A percentile compares a stretch with the other conserved stretches of the same genome.
phyloP scores from a whole-genome alignment of 1,140 invertebrate species.

The Drosophila bifasciata region DNA sequence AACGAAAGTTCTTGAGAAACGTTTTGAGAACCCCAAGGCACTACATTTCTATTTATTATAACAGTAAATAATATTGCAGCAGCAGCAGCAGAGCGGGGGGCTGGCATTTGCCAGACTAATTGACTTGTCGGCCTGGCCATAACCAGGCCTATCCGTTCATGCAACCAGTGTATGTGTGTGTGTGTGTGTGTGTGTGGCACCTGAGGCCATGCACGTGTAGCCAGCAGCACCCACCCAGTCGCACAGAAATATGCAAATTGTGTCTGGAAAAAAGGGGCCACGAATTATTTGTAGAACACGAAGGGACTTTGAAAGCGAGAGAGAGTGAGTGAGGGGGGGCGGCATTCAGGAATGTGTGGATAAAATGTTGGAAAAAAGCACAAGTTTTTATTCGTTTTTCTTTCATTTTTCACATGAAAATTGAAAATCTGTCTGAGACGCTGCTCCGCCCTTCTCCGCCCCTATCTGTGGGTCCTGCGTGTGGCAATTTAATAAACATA shows the following conservation, averaged over 20 bases:
- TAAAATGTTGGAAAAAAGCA: constrained; percentile 7
- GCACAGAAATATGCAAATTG: constrained; percentile 60
- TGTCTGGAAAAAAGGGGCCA: constrained; percentile 5
- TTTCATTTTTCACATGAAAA: constrained; percentile 8
- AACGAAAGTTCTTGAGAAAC: constrained; percentile 16
- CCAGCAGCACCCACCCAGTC: constrained; percentile 1
- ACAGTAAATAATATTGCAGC: neutral
- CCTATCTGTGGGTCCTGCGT: constrained; percentile 23
- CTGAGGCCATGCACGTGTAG: constrained; percentile 33
- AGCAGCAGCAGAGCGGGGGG: neutral
- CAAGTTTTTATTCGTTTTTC: constrained; percentile 12
- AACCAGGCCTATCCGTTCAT: constrained; percentile 17
- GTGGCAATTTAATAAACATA: constrained; percentile 73
- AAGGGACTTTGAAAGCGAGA: constrained; percentile 5
- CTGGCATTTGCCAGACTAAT: constrained; percentile 31
- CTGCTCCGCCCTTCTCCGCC: neutral
- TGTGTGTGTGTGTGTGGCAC: constrained; percentile 20
- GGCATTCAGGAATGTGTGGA: too few species aligned
- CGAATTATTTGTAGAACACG: constrained; percentile 35
- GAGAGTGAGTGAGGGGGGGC: neutral
- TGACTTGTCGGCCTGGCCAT: constrained; percentile 44
- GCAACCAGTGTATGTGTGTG: constrained; percentile 5
- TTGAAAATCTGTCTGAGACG: constrained; percentile 34
- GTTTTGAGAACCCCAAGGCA: constrained; percentile 13
- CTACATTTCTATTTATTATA: constrained; percentile 13